Conservation (phyloP, 2,888 invertebrate species). For the Erebia ligea region DNA sequence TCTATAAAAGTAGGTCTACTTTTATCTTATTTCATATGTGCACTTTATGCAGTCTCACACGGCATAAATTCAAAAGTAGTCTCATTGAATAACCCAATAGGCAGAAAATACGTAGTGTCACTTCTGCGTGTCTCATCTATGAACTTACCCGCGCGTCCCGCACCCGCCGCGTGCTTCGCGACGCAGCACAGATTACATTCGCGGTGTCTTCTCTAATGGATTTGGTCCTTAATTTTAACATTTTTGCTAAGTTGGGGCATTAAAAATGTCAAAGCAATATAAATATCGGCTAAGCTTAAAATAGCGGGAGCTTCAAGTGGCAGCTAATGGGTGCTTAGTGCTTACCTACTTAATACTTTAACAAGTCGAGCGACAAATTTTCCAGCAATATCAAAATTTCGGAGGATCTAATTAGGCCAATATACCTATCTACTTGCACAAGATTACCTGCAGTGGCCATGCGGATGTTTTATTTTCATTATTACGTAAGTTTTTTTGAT, state of each 20-base stretch:
- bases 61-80: too few species aligned
- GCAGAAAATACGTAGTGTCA: too few species aligned
- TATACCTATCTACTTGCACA: too few species aligned
- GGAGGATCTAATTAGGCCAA: conserved; percentile 14
- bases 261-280: not conserved
- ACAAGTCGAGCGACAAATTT: not conserved
- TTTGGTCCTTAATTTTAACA: not conserved
- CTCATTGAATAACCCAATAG: too few species aligned
- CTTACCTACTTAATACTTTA: too few species aligned
- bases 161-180: too few species aligned
- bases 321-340: not conserved
- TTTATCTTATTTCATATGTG: too few species aligned
- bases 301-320: not conserved
- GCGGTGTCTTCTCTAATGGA: not conserved
- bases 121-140: too few species aligned
- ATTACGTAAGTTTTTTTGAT: conserved; percentile 1
- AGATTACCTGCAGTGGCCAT: conserved; percentile 11
- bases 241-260: not conserved
- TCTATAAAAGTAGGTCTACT: too few species aligned
- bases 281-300: not conserved
- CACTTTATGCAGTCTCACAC: too few species aligned
- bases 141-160: too few species aligned
- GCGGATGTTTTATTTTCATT: not conserved
- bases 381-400: conserved; percentile 1
- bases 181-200: too few species aligned